Conservation (phyloP, 2,888 invertebrate genomes). For the Diploptera punctata region DNA sequence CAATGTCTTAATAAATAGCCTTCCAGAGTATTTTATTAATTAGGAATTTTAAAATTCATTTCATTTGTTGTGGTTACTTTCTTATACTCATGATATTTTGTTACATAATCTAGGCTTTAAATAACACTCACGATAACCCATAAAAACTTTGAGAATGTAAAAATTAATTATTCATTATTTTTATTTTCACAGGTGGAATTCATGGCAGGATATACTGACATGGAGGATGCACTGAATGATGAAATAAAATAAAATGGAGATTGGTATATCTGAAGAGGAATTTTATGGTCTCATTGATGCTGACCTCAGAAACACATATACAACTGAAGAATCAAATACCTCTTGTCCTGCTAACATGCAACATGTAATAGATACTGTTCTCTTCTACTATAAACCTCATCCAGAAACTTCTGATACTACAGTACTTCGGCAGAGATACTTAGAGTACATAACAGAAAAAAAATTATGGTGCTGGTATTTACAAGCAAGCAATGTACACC, state of each 20-base stretch:
- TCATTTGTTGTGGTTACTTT: too few relatives aligned
- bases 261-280: conserved; percentile 64
- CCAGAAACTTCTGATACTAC: conserved; percentile 68
- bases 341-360: conserved; percentile 56
- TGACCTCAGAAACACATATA: too few relatives aligned
- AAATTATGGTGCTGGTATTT: conserved; percentile 75
- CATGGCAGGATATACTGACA: conserved; percentile 78
- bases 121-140: too few relatives aligned
- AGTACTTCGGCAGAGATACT: conserved; percentile 67
- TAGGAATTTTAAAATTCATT: too few relatives aligned
- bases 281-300: conserved; percentile 70
- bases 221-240: conserved; percentile 76
- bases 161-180: too few relatives aligned
- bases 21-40: too few relatives aligned
- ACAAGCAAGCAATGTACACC: conserved; percentile 54
- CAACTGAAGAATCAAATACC: conserved; percentile 54
- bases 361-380: conserved; percentile 68
- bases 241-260: conserved; percentile 64
- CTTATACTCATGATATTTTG: too few relatives aligned
- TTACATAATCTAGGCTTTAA: too few relatives aligned
- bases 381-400: conserved; percentile 77
- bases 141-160: too few relatives aligned
- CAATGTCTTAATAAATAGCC: too few relatives aligned
- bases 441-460: conserved; percentile 78
- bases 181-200: conserved; percentile 38